These are phyloP conservation scores for Syrrhaptes paradoxus DNA, from an alignment of 2,113 vertebrate genomes.

Conservation along the genomic window DNA sequence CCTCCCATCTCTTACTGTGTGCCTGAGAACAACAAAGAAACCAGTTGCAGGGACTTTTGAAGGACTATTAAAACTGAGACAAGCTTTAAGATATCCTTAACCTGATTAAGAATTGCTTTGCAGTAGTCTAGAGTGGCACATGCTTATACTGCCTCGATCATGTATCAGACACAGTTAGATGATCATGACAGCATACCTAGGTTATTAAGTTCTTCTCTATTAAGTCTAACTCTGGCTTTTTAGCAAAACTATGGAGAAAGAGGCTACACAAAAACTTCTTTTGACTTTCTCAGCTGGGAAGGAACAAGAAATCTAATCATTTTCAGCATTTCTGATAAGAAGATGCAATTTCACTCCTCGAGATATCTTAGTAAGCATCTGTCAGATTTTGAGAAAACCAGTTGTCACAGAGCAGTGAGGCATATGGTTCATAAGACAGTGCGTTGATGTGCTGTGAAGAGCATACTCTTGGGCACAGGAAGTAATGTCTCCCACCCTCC, in stretches of 20 bases:
- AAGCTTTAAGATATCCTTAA: background rate
- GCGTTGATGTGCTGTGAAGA: slow-evolving; percentile 42
- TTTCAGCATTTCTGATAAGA: background rate
- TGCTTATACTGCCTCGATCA: background rate
- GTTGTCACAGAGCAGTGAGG: slow-evolving; percentile 11
- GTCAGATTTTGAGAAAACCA: background rate
- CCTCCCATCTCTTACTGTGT: background rate
- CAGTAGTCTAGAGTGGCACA: background rate
- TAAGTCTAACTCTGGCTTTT: background rate
- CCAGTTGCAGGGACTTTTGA: background rate
- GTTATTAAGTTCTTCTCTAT: background rate
- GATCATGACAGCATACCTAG: background rate
- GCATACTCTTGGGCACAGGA: slow-evolving; percentile 15
- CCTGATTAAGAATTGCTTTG: background rate
- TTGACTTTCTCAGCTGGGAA: background rate
- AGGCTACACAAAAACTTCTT: background rate
- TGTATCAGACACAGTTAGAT: background rate
- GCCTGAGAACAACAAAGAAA: background rate
- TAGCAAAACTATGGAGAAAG: background rate
- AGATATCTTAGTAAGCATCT: slow-evolving; percentile 23
- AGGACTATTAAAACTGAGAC: background rate
- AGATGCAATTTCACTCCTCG: background rate
- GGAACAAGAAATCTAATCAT: background rate
- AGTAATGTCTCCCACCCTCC: background rate
- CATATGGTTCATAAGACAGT: slow-evolving; percentile 39